Evolutionary conservation across 2,113 vertebrate species (phyloP), one percentile per base, ranked within the genome.

Genomic region (Peromyscus maniculatus): DNA sequence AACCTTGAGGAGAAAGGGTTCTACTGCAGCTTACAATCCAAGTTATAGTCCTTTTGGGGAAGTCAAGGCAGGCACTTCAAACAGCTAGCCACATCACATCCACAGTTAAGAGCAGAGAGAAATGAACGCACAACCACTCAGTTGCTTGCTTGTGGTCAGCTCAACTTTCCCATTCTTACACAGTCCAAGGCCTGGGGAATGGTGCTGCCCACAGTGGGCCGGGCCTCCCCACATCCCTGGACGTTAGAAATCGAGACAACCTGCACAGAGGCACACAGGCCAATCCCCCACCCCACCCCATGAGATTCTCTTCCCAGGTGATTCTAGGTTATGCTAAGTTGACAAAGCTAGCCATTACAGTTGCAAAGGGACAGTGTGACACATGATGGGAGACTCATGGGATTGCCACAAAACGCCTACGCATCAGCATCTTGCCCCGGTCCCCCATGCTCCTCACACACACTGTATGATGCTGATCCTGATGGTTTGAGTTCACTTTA

Each of bases 401-500:
- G 36, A 64, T 33, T 75, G 57, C 57, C 9, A 69, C 49, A 78
- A 10, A 4, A 79, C 46, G 33, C 80, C 26, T 87, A 43, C 3
- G 67, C 43, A 0, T 3, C 57, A 21, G 79, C 43, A 8, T 72
- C 26, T 66, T 31, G 74, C 17, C 19, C 57, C 22, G 15, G 21
- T 15, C 22, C 19, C 4, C 0, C n/a, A 33, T 6, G 2, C 28
- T 15, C 19, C 43, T 16, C 33, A 1, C 16, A 21, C 28, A 43
- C 36, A 31, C 69, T 2, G 12, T 43, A 31, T 69, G 82, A 62
- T 22, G 36, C 19, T 59, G 31, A 84, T 57, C 57, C 67, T 12
- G n/a, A 26, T 24, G 24, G 46, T 33, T 11, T 43, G 46, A 74
- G 33, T 43, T 21, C 26, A 39, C 52, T 46, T 88, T 6, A 15